Conservation (phyloP, 2,888 invertebrate genomes). For the Mystacides longicornis region DNA sequence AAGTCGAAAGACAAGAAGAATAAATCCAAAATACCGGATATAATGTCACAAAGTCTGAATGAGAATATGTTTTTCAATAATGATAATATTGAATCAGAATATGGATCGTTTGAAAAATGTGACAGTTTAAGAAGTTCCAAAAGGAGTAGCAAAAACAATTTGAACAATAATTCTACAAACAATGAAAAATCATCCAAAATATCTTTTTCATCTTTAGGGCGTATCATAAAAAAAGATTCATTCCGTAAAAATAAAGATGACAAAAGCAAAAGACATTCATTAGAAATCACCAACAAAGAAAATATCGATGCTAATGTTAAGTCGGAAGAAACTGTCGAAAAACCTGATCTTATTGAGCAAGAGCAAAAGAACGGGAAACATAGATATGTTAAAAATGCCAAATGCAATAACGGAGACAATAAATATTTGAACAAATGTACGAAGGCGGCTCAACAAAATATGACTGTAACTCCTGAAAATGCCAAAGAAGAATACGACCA, state of each 20-base stretch:
- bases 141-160: constrained; percentile 32
- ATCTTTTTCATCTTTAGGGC: constrained; percentile 44
- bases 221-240: constrained; percentile 47
- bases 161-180: constrained; percentile 30
- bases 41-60: constrained; percentile 50
- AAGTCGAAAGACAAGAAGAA: constrained; percentile 37
- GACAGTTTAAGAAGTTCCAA: constrained; percentile 44
- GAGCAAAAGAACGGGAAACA: constrained; percentile 30
- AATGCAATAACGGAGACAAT: constrained; percentile 36
- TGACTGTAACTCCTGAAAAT: constrained; percentile 29
- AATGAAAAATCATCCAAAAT: constrained; percentile 43
- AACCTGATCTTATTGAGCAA: constrained; percentile 28
- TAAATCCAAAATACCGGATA: constrained; percentile 41
- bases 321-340: constrained; percentile 17
- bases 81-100: constrained; percentile 42
- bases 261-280: constrained; percentile 19
- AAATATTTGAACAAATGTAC: constrained; percentile 35
- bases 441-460: constrained; percentile 12
- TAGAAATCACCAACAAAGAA: constrained; percentile 23
- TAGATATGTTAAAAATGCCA: constrained; percentile 41
- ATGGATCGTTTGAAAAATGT: constrained; percentile 39
- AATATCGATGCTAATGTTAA: constrained; percentile 26
- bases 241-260: constrained; percentile 38
- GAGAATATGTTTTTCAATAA: constrained; percentile 46
- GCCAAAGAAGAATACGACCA: constrained; percentile 33